Percentiles rank a stretch among this genome's conserved stretches.
Evolutionary conservation across 2,797 vertebrate genomes (phyloP).

Genomic region (Novumbra hubbsi): DNA sequence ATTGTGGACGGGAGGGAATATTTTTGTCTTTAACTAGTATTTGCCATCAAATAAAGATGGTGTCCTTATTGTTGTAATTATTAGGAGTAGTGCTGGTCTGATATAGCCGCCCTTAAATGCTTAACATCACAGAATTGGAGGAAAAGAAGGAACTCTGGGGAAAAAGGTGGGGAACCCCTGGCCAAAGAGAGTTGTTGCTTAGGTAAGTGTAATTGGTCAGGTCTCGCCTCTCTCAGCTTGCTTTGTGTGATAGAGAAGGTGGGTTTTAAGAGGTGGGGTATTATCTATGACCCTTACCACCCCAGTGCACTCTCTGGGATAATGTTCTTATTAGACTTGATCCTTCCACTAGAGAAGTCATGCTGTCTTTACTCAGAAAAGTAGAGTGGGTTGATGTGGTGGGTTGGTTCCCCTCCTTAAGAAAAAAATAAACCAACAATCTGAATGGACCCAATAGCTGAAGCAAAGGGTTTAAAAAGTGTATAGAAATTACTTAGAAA

Average conservation of each 20-base stretch:
- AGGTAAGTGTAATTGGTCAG: constrained; percentile 61
- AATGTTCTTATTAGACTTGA: constrained; percentile 82
- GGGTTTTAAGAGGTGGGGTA: constrained; percentile 74
- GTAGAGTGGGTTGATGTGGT: constrained; percentile 61
- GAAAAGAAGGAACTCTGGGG: too few species aligned
- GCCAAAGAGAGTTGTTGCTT: constrained; percentile 13
- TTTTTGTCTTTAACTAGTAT: too few species aligned
- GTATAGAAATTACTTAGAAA: not conserved
- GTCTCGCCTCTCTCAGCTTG: constrained; percentile 39
- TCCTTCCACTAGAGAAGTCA: constrained; percentile 79
- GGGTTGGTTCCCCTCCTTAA: constrained; percentile 59
- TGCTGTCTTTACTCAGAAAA: constrained; percentile 81
- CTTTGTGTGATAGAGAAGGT: constrained; percentile 63
- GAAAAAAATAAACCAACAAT: constrained; percentile 46
- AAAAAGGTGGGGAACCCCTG: too few species aligned
- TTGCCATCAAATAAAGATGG: too few species aligned
- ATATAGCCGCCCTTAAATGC: too few species aligned
- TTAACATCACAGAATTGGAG: too few species aligned
- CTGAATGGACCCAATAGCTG: constrained; percentile 40
- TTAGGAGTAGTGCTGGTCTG: too few species aligned
- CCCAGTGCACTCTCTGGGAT: constrained; percentile 79
- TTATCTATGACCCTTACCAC: constrained; percentile 79
- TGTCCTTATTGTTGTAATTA: too few species aligned
- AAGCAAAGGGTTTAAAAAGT: not conserved
- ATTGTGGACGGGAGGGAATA: too few species aligned